phyloP scores from a whole-genome alignment of 2,113 vertebrate genomes.

The Coptodon bakossiorum region DNA sequence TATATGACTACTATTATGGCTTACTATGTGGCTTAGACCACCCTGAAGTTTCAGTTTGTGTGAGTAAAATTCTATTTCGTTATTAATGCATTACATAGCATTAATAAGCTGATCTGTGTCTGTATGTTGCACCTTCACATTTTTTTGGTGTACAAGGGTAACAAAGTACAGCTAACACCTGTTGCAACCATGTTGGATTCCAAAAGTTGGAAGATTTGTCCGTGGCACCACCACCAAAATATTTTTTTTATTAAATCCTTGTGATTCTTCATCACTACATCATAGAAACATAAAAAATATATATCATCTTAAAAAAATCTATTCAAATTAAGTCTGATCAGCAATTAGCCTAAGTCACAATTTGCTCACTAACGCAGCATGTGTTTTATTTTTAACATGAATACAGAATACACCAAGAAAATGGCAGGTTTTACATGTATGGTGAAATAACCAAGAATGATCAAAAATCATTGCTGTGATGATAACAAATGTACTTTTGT shows the following conservation, averaged over 20 bases:
- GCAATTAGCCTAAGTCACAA: background rate
- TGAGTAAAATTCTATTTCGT: background rate
- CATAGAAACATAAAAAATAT: background rate
- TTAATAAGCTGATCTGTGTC: background rate
- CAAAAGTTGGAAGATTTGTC: background rate
- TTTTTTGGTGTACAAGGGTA: background rate
- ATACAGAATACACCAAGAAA: background rate
- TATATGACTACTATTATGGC: background rate
- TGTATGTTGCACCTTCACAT: background rate
- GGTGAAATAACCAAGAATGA: background rate
- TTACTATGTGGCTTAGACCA: background rate
- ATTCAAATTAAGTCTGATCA: background rate
- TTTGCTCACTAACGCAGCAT: background rate
- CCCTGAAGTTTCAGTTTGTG: background rate
- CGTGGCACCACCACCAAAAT: background rate
- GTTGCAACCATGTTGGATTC: background rate
- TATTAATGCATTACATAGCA: background rate
- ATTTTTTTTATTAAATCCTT: background rate
- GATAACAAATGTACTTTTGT: background rate
- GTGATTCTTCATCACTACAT: background rate
- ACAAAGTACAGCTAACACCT: background rate
- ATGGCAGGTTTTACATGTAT: background rate
- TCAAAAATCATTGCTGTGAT: background rate
- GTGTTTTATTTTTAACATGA: background rate
- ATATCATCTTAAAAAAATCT: background rate